A percentile compares a stretch with the other conserved stretches of the same genome.
Conservation (phyloP, 1,140 invertebrate species). For the Brachionus rubens region DNA sequence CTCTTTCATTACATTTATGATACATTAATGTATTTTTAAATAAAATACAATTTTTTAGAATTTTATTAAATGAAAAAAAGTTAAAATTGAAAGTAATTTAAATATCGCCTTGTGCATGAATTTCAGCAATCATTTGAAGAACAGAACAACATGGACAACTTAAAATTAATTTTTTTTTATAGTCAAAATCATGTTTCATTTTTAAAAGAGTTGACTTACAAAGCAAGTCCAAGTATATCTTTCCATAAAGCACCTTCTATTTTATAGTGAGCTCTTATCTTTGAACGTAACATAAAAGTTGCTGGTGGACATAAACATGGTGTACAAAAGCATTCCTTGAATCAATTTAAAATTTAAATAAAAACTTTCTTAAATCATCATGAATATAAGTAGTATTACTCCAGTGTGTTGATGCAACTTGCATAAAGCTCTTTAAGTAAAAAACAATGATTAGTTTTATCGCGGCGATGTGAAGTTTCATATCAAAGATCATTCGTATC, state of each 20-base stretch:
- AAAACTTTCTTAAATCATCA: not conserved
- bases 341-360: no score
- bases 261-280: conserved; percentile 5
- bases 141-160: not conserved
- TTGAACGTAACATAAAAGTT: not conserved
- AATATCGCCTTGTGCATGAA: not conserved
- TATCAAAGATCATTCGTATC: no score
- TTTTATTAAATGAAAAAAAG: no score
- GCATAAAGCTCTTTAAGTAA: not conserved
- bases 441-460: no score
- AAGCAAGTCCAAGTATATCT: not conserved
- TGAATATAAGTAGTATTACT: not conserved
- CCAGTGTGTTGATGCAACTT: not conserved
- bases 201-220: no score
- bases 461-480: no score
- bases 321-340: conserved; percentile 1
- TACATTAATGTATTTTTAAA: no score
- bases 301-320: conserved; percentile 17
- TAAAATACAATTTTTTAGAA: no score
- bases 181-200: no score
- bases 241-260: conserved; percentile 11
- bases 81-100: not conserved
- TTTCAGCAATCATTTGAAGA: conserved; percentile 10
- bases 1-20: no score
- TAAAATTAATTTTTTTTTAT: not conserved